Base-by-base conservation (phyloP, 2,797 vertebrate species). In the Enteromius radiatus region DNA sequence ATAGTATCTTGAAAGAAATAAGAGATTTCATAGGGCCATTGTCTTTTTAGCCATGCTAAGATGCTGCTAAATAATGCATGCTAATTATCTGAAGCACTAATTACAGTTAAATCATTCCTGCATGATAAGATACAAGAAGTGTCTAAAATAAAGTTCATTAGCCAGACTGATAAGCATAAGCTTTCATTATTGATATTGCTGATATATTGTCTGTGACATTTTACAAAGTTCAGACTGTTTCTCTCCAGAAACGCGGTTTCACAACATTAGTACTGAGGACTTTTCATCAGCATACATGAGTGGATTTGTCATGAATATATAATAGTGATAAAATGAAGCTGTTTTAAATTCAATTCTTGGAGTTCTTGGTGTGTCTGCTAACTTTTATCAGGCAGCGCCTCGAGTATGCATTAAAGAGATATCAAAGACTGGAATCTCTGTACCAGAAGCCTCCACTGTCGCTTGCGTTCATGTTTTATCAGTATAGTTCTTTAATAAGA, bases 51-150 rank as follows among this genome's bases (percentile, higher is more conserved):
- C 84, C n/a, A 56, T 76, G 84, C 65, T 63, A 76, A 88, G 65
- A 86, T 89, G 88, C 87, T 86, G 87, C 92, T 91, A 84, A 91
- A 90, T 88, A 81, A 88, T 69, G 33, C 76, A 85, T 78, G 68
- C 69, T 88, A 69, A 91, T 93, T 90, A 90, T 84, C 88, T 90
- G 88, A 90, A 90, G 93, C 88, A 85, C 84, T 85, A 82, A 88
- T 90, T 90, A 87, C 83, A 76, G 47, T 75, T 81, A 89, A 81
- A 90, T 88, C 14, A 77, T 92, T 85, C 87, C 87, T 87, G 3
- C 84, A 87, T 90, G 90, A 92, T 90, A 91, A 86, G 86, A 78
- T 89, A 86, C 78, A 78, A 78, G 8, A 78, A 84, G 90, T 76
- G 79, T 76, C 87, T 85, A 81, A 89, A 89, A 84, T 81, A 68